phyloP scores from a whole-genome alignment of 2,888 invertebrate genomes.

The Zaprionus obscuricornis region DNA sequence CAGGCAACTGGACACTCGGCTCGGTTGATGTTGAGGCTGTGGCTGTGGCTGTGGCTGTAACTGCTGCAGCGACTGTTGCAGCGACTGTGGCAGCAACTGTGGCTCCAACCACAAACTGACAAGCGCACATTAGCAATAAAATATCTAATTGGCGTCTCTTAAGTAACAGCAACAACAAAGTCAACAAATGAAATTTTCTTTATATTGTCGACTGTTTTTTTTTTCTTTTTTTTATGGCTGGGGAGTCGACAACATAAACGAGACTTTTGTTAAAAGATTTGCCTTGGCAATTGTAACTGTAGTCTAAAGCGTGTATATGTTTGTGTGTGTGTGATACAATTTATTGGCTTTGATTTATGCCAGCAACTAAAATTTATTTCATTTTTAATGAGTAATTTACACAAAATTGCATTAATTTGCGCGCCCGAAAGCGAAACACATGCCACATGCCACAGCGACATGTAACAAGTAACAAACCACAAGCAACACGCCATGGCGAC shows the following conservation, averaged over 20 bases:
- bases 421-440: conserved; percentile 54
- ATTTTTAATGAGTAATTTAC: conserved; percentile 79
- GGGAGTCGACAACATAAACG: conserved; percentile 49
- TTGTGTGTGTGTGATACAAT: conserved; percentile 50
- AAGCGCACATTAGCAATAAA: conserved; percentile 79
- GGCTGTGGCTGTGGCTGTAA: conserved; percentile 1
- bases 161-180: conserved; percentile 45
- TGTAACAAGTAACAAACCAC: conserved; percentile 6
- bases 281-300: conserved; percentile 36
- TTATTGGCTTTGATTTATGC: conserved; percentile 76
- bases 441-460: conserved; percentile 44
- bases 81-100: conserved; percentile 3
- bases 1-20: conserved; percentile 70
- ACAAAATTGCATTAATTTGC: conserved; percentile 75
- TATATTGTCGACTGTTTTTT: conserved; percentile 43
- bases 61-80: neutral
- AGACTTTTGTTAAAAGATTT: conserved; percentile 66
- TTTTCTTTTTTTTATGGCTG: neutral
- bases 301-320: conserved; percentile 12
- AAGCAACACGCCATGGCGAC: conserved; percentile 48
- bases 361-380: conserved; percentile 72
- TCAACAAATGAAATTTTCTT: conserved; percentile 66
- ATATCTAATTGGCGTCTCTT: conserved; percentile 75
- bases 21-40: too few relatives aligned
- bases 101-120: conserved; percentile 59